Evolutionary conservation across 2,797 vertebrate species (phyloP).

Genomic region (Austrolebias charrua): DNA sequence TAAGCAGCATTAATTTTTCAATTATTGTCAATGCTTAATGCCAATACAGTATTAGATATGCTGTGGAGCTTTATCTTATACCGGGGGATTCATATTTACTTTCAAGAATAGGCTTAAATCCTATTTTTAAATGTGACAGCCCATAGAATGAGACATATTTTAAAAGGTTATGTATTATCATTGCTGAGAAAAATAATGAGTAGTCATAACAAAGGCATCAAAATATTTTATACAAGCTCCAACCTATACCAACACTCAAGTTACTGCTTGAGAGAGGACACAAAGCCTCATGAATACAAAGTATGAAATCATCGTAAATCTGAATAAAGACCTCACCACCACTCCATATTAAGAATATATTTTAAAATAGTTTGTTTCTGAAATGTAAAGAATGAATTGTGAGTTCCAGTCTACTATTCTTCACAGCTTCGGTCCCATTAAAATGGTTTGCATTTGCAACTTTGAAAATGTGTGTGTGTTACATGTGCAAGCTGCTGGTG

Average conservation of each 20-base stretch:
- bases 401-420: slow-evolving; percentile 48
- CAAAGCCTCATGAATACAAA: slow-evolving; percentile 48
- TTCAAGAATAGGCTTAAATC: slow-evolving; percentile 1
- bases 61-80: neutral
- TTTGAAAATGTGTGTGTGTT: slow-evolving; percentile 53
- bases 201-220: slow-evolving; percentile 22
- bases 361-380: slow-evolving; percentile 36
- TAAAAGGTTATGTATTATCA: slow-evolving; percentile 11
- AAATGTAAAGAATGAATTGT: slow-evolving; percentile 58
- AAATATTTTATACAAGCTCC: slow-evolving; percentile 18
- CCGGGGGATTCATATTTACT: neutral
- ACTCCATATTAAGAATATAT: slow-evolving; percentile 51
- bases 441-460: slow-evolving; percentile 55
- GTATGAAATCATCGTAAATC: slow-evolving; percentile 23
- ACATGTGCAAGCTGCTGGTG: slow-evolving; percentile 32
- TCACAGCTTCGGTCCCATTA: slow-evolving; percentile 34
- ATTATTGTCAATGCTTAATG: neutral
- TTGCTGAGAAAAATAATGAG: slow-evolving; percentile 25
- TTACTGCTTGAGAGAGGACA: slow-evolving; percentile 30
- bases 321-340: slow-evolving; percentile 36
- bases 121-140: neutral
- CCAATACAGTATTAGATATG: slow-evolving; percentile 9
- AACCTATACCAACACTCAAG: slow-evolving; percentile 24
- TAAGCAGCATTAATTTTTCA: slow-evolving; percentile 5
- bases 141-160: slow-evolving; percentile 1